Percentiles rank a stretch among this genome's conserved stretches.
Conservation (phyloP, 1,140 invertebrate species). For the Cyrtorhinus lividipennis region DNA sequence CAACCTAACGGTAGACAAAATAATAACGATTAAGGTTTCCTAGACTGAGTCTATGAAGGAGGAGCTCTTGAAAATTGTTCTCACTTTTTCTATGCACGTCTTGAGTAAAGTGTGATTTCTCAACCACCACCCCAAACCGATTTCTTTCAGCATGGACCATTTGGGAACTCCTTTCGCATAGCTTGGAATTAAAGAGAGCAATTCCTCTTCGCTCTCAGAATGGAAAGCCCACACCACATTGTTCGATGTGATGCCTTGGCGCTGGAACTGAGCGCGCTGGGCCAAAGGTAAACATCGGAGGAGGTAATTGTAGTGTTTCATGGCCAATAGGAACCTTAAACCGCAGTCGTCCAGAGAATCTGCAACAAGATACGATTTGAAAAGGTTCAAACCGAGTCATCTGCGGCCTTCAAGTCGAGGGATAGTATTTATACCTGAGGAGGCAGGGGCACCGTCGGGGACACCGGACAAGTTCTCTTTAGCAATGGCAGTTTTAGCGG, state of each 20-base stretch:
- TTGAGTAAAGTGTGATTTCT: constrained; percentile 69
- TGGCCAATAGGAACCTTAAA: constrained; percentile 84
- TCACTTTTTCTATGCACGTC: constrained; percentile 72
- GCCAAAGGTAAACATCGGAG: constrained; percentile 73
- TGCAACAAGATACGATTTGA: constrained; percentile 29
- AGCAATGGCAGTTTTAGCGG: constrained; percentile 50
- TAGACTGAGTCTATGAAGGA: no score
- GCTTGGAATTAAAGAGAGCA: constrained; percentile 78
- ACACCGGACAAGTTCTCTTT: constrained; percentile 51
- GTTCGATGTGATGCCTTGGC: constrained; percentile 76
- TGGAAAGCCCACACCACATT: constrained; percentile 99
- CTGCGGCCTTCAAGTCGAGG: no score
- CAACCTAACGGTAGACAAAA: constrained; percentile 37
- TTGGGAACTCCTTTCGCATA: constrained; percentile 67
- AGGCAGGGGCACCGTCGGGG: constrained; percentile 44
- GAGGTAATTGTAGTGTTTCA: constrained; percentile 97
- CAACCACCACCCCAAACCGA: constrained; percentile 92
- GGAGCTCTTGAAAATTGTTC: not conserved
- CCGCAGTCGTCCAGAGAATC: constrained; percentile 97
- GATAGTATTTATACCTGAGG: constrained; percentile 30
- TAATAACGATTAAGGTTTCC: not conserved
- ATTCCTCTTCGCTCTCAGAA: constrained; percentile 92
- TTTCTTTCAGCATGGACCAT: constrained; percentile 84
- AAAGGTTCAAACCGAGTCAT: no score
- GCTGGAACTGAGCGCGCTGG: constrained; percentile 73